Conservation (phyloP, 2,113 vertebrate species). For the Gopherus flavomarginatus region DNA sequence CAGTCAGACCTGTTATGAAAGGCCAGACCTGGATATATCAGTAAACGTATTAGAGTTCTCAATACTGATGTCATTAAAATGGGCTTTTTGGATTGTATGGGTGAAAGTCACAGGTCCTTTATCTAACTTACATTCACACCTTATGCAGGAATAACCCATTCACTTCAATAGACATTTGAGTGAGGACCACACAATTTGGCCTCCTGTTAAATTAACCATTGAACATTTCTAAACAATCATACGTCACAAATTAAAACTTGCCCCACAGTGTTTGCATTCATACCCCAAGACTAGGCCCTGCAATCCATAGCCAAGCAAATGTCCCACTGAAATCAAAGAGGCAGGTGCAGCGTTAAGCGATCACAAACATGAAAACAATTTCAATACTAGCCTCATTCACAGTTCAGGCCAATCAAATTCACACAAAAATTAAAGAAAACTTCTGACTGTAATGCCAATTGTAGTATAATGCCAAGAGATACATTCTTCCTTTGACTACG, state of each 20-base stretch:
- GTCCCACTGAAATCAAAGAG: not conserved
- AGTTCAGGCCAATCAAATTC: not conserved
- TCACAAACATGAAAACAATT: not conserved
- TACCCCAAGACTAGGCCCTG: not conserved
- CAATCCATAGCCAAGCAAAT: not conserved
- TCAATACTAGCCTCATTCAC: not conserved
- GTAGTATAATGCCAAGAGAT: not conserved
- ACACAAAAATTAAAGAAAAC: not conserved
- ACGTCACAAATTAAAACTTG: not conserved
- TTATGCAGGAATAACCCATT: not conserved
- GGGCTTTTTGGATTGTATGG: not conserved
- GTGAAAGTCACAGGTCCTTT: not conserved
- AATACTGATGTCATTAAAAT: not conserved
- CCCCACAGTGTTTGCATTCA: not conserved
- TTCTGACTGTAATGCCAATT: not conserved
- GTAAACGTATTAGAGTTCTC: not conserved
- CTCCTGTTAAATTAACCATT: constrained; percentile 40
- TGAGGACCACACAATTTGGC: not conserved
- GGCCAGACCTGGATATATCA: not conserved
- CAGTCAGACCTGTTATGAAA: not conserved
- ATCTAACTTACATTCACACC: not conserved
- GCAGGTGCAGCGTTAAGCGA: not conserved
- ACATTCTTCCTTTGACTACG: not conserved
- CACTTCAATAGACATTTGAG: constrained; percentile 36
- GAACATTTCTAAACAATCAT: not conserved